Evolutionary conservation across 2,797 vertebrate genomes (phyloP), one percentile per base, ranked within the genome.

Genomic region (Mareca strepera): DNA sequence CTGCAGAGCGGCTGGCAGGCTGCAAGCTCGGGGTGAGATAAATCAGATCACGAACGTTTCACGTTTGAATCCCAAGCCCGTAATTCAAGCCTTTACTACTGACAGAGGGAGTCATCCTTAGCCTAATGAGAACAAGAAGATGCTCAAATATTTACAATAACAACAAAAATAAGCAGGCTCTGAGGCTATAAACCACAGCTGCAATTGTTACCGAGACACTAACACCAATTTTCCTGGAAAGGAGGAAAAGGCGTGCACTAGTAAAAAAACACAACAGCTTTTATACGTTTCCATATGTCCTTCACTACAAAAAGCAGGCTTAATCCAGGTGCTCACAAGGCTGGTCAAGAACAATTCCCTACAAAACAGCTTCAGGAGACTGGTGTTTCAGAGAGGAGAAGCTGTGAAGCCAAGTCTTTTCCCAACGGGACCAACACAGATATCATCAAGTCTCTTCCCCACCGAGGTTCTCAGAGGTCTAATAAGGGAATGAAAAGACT

Each of bases 361-460:
- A 18, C 2, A 7, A 11, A 91, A 35, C 37, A 62, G 72, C 72
- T 69, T 52, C 43, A 13, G 15, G 50, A 20, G 63, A 58, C 48
- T 29, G 41, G 41, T 58, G 37, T 31, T 76, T 23, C 21, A 80
- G 56, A 67, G 16, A 78, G 77, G 41, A 77, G 77, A 37, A 77
- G 26, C 58, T 31, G 53, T 6, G 23, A 81, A 78, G 62, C 4
- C 50, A 41, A 73, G 80, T 12, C 80, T 55, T 74, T 37, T 64
- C 46, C 73, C 77, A 0, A 0, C 37, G 59, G n/a, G 12, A 46
- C 50, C 26, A 73, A 50, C 3, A 12, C 12, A 17, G 43, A 3
- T 46, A 79, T 12, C 66, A 14, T 0, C 3, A 44, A 52, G 21
- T 3, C 6, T 41, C 41, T 37, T 39, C 59, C 90, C 59, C 46